A percentile compares a stretch with the other conserved stretches of the same genome.
Conservation (phyloP, 2,113 vertebrate genomes). For the Agapornis roseicollis region DNA sequence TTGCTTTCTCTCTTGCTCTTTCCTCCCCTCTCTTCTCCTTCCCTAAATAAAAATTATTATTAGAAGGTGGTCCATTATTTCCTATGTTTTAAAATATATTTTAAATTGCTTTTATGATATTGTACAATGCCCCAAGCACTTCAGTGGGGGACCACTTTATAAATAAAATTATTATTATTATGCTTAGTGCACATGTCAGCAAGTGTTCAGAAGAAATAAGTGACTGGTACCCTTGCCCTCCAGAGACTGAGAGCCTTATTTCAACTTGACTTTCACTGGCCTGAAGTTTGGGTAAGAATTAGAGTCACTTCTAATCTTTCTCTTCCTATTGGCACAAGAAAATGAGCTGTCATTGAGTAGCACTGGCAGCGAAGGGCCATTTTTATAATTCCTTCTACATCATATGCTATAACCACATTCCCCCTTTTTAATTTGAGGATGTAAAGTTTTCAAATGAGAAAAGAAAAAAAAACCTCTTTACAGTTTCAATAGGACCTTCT, state of each 20-base stretch:
- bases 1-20: neutral
- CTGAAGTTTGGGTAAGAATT: slow-evolving; percentile 66
- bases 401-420: slow-evolving; percentile 8
- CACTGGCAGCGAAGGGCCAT: slow-evolving; percentile 44
- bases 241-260: slow-evolving; percentile 66
- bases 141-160: slow-evolving; percentile 38
- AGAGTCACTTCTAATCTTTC: slow-evolving; percentile 68
- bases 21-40: neutral
- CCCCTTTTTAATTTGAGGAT: slow-evolving; percentile 48
- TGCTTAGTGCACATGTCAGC: slow-evolving; percentile 60
- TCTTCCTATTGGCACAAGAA: slow-evolving; percentile 68
- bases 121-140: slow-evolving; percentile 32
- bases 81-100: slow-evolving; percentile 42
- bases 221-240: slow-evolving; percentile 67
- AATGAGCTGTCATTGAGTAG: slow-evolving; percentile 67
- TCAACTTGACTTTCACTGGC: slow-evolving; percentile 55
- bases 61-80: slow-evolving; percentile 30
- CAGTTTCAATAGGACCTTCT: slow-evolving; percentile 39
- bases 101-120: slow-evolving; percentile 47
- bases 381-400: slow-evolving; percentile 65
- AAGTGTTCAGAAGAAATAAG: slow-evolving; percentile 40
- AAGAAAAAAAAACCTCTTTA: neutral
- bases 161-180: slow-evolving; percentile 64
- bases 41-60: slow-evolving; percentile 24
- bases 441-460: slow-evolving; percentile 11